A percentile compares a stretch with the other conserved stretches of the same genome.
Evolutionary conservation across 2,797 vertebrate genomes (phyloP).

Genomic region (Microctenopoma steveboyesi): DNA sequence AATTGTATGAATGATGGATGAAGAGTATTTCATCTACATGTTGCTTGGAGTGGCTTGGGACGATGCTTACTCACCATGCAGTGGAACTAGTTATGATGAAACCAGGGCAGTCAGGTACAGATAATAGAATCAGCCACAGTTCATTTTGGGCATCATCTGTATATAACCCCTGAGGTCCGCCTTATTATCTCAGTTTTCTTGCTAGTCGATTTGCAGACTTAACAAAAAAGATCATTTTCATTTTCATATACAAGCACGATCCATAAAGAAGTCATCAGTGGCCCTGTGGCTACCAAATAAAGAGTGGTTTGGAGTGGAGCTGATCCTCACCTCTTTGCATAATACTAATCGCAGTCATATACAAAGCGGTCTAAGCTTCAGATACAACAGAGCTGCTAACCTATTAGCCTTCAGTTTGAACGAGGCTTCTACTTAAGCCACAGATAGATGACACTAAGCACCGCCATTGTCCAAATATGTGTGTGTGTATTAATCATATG

Average conservation of each 20-base stretch:
- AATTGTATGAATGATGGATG: slow-evolving; percentile 32
- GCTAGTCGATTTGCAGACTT: background rate
- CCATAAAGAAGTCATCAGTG: slow-evolving; percentile 29
- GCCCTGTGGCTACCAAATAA: slow-evolving; percentile 12
- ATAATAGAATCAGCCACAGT: too few relatives aligned
- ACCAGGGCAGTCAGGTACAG: too few relatives aligned
- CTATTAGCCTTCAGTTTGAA: slow-evolving; percentile 52
- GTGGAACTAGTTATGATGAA: too few relatives aligned
- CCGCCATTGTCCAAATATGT: background rate
- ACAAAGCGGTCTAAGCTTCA: slow-evolving; percentile 26
- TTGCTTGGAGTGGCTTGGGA: background rate
- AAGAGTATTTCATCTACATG: slow-evolving; percentile 11
- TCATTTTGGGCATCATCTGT: too few relatives aligned
- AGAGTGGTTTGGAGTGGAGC: slow-evolving; percentile 32
- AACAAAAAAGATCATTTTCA: background rate
- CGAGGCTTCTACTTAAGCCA: slow-evolving; percentile 39
- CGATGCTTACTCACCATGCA: slow-evolving; percentile 26
- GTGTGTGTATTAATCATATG: slow-evolving; percentile 8
- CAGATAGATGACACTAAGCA: slow-evolving; percentile 27
- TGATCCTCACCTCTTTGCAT: slow-evolving; percentile 48
- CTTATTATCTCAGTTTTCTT: slow-evolving; percentile 2
- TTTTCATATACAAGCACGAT: background rate
- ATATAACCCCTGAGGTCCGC: background rate
- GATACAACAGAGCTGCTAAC: slow-evolving; percentile 32
- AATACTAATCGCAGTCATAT: slow-evolving; percentile 30